Percentiles rank a stretch among this genome's conserved stretches.
phyloP scores from a whole-genome alignment of 2,113 vertebrate species.

The Alethe castanea region DNA sequence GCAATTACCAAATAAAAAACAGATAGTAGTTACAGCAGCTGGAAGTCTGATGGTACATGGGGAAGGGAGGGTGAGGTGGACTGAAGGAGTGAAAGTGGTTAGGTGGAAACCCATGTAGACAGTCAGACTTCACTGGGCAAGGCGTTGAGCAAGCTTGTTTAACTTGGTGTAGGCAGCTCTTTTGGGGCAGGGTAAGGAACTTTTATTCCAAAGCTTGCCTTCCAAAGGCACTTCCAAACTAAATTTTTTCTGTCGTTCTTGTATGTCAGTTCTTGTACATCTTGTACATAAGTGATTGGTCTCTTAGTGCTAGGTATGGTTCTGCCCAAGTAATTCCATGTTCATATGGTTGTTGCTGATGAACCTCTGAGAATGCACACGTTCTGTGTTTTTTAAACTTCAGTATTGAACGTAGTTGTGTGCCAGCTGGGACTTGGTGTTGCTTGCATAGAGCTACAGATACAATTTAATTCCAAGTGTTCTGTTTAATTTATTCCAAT shows the following conservation, averaged over 20 bases:
- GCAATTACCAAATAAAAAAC: background rate
- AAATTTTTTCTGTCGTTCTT: background rate
- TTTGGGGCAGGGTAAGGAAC: background rate
- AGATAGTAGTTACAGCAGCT: background rate
- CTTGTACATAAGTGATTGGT: background rate
- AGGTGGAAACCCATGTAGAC: background rate
- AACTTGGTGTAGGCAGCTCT: background rate
- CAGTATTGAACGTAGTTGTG: background rate
- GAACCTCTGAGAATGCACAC: background rate
- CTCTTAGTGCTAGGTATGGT: background rate
- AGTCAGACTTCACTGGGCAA: background rate
- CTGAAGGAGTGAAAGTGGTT: background rate
- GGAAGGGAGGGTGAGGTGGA: background rate
- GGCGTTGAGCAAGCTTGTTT: background rate
- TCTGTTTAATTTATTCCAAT: background rate
- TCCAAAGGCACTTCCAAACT: background rate
- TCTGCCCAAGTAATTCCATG: background rate
- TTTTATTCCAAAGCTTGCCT: background rate
- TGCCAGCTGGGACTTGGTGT: background rate
- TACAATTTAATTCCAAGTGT: background rate
- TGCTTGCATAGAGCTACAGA: background rate
- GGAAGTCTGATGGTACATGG: background rate
- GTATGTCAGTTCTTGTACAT: background rate
- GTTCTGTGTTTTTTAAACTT: background rate
- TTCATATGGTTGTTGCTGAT: background rate